A percentile compares a stretch with the other conserved stretches of the same genome.
Evolutionary conservation across 2,797 vertebrate genomes (phyloP).

Genomic region (Tragopan temminckii): DNA sequence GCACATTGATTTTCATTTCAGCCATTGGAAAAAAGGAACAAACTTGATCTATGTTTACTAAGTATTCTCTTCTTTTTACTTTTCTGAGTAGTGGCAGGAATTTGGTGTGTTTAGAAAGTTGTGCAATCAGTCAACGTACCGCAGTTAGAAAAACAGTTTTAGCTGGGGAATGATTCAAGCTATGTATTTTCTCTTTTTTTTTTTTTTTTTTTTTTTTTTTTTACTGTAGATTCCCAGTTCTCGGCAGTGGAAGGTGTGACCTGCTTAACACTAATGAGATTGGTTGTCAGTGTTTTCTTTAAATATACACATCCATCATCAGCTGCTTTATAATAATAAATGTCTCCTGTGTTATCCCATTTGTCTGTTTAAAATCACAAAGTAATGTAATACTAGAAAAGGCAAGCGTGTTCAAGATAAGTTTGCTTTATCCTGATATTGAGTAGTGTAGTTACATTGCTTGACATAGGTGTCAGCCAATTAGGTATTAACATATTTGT

Average conservation of each 20-base stretch:
- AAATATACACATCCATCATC: constrained; percentile 26
- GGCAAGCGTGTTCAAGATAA: constrained; percentile 43
- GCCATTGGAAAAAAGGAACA: rapidly evolving
- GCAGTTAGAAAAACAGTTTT: neutral
- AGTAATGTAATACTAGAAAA: constrained; percentile 10
- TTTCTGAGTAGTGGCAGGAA: neutral
- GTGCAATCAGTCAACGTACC: neutral
- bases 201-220: neutral
- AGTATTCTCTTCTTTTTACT: neutral
- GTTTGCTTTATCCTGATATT: constrained; percentile 38
- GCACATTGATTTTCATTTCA: neutral
- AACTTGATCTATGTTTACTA: neutral
- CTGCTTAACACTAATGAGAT: constrained; percentile 15
- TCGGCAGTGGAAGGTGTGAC: constrained; percentile 13
- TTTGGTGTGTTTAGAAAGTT: neutral
- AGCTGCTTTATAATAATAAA: constrained; percentile 2
- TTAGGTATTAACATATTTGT: constrained; percentile 40
- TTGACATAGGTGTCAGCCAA: constrained; percentile 22
- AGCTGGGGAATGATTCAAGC: neutral
- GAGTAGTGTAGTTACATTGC: constrained; percentile 5
- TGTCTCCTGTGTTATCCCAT: constrained; percentile 15
- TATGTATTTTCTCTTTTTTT: neutral
- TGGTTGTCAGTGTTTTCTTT: constrained; percentile 31
- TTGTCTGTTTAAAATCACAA: constrained; percentile 51
- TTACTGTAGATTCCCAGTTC: neutral